phyloP scores from a whole-genome alignment of 1,140 invertebrate species.

The Aplysia californica region DNA sequence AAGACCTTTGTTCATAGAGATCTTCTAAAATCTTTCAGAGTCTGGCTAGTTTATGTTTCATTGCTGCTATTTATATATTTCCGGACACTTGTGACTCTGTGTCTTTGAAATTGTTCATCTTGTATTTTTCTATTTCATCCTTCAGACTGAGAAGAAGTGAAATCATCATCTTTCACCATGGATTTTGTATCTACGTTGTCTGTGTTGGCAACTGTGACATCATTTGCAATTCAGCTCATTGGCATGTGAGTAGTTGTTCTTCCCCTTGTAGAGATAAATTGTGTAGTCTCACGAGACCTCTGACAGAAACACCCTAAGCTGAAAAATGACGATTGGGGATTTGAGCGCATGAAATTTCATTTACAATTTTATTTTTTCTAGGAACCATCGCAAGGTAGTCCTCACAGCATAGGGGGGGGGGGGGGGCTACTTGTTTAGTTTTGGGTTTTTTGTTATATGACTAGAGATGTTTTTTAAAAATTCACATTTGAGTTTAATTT shows the following conservation, averaged over 20 bases:
- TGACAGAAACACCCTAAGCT: too few relatives aligned
- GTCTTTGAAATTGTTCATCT: not conserved
- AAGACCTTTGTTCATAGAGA: too few relatives aligned
- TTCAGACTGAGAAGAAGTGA: not conserved
- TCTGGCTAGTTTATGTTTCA: too few relatives aligned
- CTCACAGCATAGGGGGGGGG: too few relatives aligned
- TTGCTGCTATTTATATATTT: too few relatives aligned
- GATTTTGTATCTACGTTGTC: not conserved
- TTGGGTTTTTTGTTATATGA: not conserved
- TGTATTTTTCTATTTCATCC: not conserved
- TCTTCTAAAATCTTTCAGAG: too few relatives aligned
- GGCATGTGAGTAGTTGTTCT: conserved; percentile 19
- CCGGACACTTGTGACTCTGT: not conserved
- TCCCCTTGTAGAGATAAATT: too few relatives aligned
- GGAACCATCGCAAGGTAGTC: too few relatives aligned
- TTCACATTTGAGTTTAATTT: not conserved
- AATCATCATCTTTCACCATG: conserved; percentile 5
- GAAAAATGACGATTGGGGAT: too few relatives aligned
- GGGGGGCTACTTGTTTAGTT: not conserved
- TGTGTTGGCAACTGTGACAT: conserved; percentile 5
- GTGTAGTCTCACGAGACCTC: too few relatives aligned
- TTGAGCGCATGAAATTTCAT: too few relatives aligned
- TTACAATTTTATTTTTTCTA: too few relatives aligned
- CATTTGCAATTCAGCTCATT: conserved; percentile 1
- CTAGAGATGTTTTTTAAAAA: not conserved